phyloP scores from a whole-genome alignment of 2,888 invertebrate genomes.

The Xylocampa areola region DNA sequence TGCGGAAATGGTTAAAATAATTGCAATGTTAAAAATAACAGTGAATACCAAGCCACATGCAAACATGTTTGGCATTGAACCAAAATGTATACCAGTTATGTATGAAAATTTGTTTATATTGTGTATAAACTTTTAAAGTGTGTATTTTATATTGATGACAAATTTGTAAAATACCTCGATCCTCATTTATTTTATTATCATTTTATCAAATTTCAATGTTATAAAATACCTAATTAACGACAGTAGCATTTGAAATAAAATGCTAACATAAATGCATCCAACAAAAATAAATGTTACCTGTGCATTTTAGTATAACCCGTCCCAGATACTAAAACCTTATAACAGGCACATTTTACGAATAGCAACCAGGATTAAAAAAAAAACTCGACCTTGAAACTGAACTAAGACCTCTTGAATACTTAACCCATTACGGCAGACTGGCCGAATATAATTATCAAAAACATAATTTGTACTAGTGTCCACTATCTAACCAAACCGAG shows the following conservation, averaged over 20 bases:
- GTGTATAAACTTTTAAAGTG: background rate
- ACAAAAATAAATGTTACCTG: constrained; percentile 46
- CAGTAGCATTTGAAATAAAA: constrained; percentile 23
- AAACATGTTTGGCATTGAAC: background rate
- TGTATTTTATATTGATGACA: background rate
- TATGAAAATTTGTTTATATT: background rate
- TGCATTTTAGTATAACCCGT: constrained; percentile 34
- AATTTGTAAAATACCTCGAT: constrained; percentile 5
- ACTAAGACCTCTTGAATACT: constrained; percentile 41
- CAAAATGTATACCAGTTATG: too few species aligned
- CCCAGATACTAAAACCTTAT: constrained; percentile 11
- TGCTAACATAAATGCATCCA: constrained; percentile 28
- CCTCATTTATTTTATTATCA: constrained; percentile 10
- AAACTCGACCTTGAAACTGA: constrained; percentile 49
- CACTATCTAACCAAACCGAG: constrained; percentile 62
- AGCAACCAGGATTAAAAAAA: constrained; percentile 12
- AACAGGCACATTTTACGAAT: constrained; percentile 28
- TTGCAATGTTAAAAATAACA: background rate
- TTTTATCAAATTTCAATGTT: constrained; percentile 12
- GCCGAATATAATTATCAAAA: constrained; percentile 41
- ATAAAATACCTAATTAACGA: constrained; percentile 24
- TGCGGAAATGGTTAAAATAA: background rate
- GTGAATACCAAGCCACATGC: background rate
- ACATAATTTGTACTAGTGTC: constrained; percentile 55
- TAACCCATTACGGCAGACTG: constrained; percentile 35